Evolutionary conservation across 2,797 vertebrate genomes (phyloP).

Genomic region (Merluccius polli): DNA sequence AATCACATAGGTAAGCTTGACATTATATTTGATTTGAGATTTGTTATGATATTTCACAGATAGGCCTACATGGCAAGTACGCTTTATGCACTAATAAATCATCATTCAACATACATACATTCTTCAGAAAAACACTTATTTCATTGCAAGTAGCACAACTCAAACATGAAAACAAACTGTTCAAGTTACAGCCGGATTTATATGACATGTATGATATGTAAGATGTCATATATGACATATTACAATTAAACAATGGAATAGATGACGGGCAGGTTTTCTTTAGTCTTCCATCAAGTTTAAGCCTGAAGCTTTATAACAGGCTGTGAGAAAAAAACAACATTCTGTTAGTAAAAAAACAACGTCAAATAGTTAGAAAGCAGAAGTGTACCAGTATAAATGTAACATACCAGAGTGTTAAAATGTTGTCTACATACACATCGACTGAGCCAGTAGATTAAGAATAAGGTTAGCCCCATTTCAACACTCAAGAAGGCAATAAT

Average conservation of each 20-base stretch:
- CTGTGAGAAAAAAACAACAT: slow-evolving; percentile 40
- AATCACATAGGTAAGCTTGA: not conserved
- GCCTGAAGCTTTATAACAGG: slow-evolving; percentile 64
- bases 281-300: not conserved
- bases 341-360: not conserved
- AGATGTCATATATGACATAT: no score
- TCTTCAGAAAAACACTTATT: not conserved
- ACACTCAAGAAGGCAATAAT: slow-evolving; percentile 37
- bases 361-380: not conserved
- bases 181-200: not conserved
- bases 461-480: slow-evolving; percentile 49
- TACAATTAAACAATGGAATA: no score
- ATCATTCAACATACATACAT: not conserved
- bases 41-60: not conserved
- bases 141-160: not conserved
- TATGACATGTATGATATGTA: no score
- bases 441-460: slow-evolving; percentile 68
- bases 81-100: not conserved
- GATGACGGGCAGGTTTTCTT: not conserved
- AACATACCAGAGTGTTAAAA: slow-evolving; percentile 72
- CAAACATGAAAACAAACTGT: not conserved
- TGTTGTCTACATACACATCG: slow-evolving; percentile 69
- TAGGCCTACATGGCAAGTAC: not conserved
- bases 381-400: not conserved
- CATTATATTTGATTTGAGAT: no score